Evolutionary conservation across 2,888 invertebrate genomes (phyloP).

Genomic region (Rapana venosa): DNA sequence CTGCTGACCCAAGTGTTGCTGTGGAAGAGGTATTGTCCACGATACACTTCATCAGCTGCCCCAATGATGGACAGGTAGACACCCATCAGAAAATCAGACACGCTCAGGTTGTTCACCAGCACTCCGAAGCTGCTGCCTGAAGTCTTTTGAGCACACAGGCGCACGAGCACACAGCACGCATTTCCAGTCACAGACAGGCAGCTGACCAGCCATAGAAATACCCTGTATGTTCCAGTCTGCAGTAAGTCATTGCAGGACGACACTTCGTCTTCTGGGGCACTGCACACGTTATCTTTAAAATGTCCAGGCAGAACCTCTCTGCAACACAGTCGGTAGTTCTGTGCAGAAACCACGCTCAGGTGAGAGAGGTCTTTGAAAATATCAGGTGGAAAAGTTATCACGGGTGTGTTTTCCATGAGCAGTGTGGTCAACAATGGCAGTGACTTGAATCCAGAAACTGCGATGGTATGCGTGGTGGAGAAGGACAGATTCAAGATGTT

Average conservation of each 20-base stretch:
- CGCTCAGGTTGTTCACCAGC: neutral
- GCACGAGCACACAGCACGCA: neutral
- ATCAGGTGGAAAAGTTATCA: neutral
- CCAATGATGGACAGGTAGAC: neutral
- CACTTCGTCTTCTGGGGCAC: neutral
- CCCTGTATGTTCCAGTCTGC: neutral
- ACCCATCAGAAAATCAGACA: slow-evolving; percentile 11
- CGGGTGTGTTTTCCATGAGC: neutral
- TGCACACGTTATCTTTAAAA: neutral
- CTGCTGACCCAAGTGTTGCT: neutral
- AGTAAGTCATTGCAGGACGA: neutral
- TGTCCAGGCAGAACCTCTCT: neutral
- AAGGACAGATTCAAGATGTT: neutral
- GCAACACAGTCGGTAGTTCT: slow-evolving; percentile 1
- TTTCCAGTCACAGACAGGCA: neutral
- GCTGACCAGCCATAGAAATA: neutral
- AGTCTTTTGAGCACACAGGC: neutral
- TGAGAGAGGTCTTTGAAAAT: neutral
- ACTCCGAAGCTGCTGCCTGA: neutral
- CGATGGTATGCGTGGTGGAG: neutral
- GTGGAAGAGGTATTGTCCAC: neutral
- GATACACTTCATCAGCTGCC: neutral
- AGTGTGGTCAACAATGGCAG: neutral
- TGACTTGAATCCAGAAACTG: neutral
- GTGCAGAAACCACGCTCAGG: neutral